phyloP scores from a whole-genome alignment of 2,888 invertebrate species.

The Hyposoter dolosus region DNA sequence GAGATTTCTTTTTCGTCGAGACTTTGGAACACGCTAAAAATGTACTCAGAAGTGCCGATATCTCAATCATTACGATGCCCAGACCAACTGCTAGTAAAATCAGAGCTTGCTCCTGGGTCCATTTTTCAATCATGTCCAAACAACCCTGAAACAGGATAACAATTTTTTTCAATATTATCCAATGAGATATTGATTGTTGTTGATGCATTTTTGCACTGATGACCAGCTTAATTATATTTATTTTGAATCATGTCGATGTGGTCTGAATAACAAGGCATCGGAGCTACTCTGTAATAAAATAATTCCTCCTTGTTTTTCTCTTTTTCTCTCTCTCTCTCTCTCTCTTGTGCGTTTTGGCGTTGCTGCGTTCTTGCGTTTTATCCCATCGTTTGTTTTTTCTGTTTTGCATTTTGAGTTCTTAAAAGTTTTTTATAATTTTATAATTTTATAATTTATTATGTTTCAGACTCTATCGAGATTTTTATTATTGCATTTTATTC shows the following conservation, averaged over 20 bases:
- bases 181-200: background rate
- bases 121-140: conserved; percentile 89
- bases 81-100: conserved; percentile 89
- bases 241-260: conserved; percentile 47
- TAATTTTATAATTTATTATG: no score
- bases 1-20: conserved; percentile 85
- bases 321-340: conserved; percentile 2
- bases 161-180: conserved; percentile 27
- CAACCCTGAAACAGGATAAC: conserved; percentile 87
- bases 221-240: background rate
- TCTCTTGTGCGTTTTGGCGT: no score
- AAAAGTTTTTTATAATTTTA: no score
- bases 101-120: conserved; percentile 92
- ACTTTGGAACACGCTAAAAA: conserved; percentile 90
- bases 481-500: no score
- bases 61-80: conserved; percentile 90
- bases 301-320: conserved; percentile 30
- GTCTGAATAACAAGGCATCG: conserved; percentile 59
- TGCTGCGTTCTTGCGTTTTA: no score
- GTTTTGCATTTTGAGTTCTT: no score
- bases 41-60: conserved; percentile 90
- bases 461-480: no score
- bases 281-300: conserved; percentile 52
- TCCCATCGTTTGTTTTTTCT: no score
- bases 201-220: background rate